phyloP scores from a whole-genome alignment of 2,797 vertebrate species.

The Cirrhinus mrigala region DNA sequence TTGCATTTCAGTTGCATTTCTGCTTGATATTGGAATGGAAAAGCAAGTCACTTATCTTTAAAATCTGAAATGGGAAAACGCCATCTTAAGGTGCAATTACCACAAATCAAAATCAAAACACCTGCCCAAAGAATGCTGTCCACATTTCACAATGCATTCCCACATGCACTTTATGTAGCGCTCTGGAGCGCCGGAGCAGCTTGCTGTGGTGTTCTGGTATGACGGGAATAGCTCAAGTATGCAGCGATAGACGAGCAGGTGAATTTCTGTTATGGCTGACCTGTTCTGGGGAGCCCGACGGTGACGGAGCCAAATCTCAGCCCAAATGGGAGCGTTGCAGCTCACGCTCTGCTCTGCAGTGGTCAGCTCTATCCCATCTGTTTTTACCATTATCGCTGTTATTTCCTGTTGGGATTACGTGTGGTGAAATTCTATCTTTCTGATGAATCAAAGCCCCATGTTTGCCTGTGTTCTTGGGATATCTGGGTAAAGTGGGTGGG shows the following conservation, averaged over 20 bases:
- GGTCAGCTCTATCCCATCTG: constrained; percentile 60
- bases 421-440: constrained; percentile 71
- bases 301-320: constrained; percentile 18
- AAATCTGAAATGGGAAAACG: neutral
- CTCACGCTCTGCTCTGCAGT: constrained; percentile 53
- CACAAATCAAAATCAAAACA: constrained; percentile 20
- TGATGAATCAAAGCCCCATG: constrained; percentile 52
- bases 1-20: neutral
- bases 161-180: neutral
- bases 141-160: constrained; percentile 10
- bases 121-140: constrained; percentile 26
- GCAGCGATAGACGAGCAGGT: constrained; percentile 1
- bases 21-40: neutral
- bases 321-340: constrained; percentile 55
- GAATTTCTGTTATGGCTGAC: constrained; percentile 25
- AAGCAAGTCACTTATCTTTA: neutral
- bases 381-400: constrained; percentile 63
- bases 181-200: neutral
- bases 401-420: constrained; percentile 59
- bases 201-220: constrained; percentile 16
- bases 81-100: neutral
- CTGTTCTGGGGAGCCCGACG: neutral
- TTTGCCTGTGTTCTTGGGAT: constrained; percentile 67
- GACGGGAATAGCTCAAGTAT: neutral
- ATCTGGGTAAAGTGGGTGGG: constrained; percentile 65